Conservation (phyloP, 2,888 invertebrate species). For the Eupithecia centaureata region DNA sequence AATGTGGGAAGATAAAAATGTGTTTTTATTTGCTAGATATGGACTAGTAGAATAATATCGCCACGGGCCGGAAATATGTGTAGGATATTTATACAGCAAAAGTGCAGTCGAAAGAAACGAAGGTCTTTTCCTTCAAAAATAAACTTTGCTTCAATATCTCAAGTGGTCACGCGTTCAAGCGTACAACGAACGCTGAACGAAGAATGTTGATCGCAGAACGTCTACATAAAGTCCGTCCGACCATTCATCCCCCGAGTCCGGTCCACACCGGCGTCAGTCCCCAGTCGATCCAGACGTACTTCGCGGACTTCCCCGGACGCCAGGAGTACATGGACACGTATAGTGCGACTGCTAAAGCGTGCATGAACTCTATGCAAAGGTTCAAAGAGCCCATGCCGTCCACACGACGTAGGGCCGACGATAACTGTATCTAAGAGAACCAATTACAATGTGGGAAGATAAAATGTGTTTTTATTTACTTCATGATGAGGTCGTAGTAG, state of each 20-base stretch:
- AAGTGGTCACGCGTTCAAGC: too few relatives aligned
- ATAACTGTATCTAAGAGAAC: conserved; percentile 70
- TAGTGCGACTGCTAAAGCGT: conserved; percentile 84
- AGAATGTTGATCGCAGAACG: too few relatives aligned
- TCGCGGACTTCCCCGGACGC: conserved; percentile 82
- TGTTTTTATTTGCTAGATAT: not conserved
- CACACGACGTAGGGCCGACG: conserved; percentile 83
- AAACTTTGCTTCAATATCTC: too few relatives aligned
- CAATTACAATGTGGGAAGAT: conserved; percentile 54
- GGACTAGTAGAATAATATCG: not conserved
- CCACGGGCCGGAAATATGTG: not conserved
- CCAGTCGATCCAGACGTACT: conserved; percentile 79
- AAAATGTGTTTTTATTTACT: not conserved
- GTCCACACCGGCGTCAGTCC: conserved; percentile 76
- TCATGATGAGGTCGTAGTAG: too few relatives aligned
- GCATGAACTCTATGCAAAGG: conserved; percentile 85
- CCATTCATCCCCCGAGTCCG: conserved; percentile 77
- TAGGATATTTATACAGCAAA: too few relatives aligned
- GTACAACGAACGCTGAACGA: too few relatives aligned
- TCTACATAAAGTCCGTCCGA: conserved; percentile 80
- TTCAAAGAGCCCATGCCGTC: conserved; percentile 86
- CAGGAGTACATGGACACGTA: conserved; percentile 86
- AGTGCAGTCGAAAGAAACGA: too few relatives aligned
- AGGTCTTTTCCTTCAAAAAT: too few relatives aligned
- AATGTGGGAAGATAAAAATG: conserved; percentile 51